Conservation (phyloP, 53 echinoderm and acorn worm genomes). For the Temnopleurus reevesii region DNA sequence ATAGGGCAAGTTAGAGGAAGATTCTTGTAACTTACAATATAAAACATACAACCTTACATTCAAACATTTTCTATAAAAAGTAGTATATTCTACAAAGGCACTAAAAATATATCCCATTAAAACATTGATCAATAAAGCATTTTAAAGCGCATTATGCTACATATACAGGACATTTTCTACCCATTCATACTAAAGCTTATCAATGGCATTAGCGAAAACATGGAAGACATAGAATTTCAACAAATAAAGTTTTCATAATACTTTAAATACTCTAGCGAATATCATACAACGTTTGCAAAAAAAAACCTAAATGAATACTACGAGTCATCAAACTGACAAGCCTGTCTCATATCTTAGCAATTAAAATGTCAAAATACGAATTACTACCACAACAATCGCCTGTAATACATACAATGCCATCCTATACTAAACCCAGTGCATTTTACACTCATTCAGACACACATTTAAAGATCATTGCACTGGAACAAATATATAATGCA, state of each 20-base stretch:
- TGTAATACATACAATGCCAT: too few species aligned
- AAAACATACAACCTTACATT: too few species aligned
- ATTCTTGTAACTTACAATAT: too few species aligned
- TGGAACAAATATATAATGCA: background rate
- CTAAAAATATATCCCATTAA: background rate
- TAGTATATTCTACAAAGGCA: background rate
- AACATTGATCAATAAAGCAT: conserved; percentile 1
- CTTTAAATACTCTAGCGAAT: background rate
- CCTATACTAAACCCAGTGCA: too few species aligned
- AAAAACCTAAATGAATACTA: too few species aligned
- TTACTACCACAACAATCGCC: too few species aligned
- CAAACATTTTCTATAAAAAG: background rate
- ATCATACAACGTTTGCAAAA: background rate
- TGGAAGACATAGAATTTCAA: conserved; percentile 19
- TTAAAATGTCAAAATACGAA: too few species aligned
- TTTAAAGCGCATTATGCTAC: background rate
- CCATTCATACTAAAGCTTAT: background rate
- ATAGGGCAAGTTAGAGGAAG: too few species aligned
- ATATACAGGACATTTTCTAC: background rate
- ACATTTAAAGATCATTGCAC: background rate
- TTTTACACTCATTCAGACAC: background rate
- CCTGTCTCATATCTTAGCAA: too few species aligned
- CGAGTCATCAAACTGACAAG: too few species aligned
- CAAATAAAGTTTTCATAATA: background rate
- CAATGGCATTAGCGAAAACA: background rate